phyloP scores from a whole-genome alignment of 2,888 invertebrate species.

The Drosophila borealis region DNA sequence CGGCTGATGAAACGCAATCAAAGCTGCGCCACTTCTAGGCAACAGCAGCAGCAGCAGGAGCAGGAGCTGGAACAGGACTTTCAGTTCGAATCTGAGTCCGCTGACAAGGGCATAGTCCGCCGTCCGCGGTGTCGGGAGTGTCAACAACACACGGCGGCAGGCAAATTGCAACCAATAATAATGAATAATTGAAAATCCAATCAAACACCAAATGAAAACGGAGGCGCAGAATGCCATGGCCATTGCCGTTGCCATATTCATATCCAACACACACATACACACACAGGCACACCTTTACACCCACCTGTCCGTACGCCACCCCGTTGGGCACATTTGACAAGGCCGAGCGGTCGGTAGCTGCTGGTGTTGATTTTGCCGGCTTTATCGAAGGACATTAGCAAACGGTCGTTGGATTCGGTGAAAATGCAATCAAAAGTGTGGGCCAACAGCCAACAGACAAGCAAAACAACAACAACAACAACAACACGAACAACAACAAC shows the following conservation, averaged over 20 bases:
- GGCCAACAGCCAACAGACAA: conserved; percentile 50
- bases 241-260: conserved; percentile 34
- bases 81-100: conserved; percentile 2
- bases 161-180: conserved; percentile 84
- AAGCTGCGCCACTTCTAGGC: conserved; percentile 56
- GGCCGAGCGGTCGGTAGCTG: conserved; percentile 39
- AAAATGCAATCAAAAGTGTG: conserved; percentile 80
- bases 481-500: conserved; percentile 15
- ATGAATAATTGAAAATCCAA: conserved; percentile 85
- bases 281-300: neutral
- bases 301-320: conserved; percentile 2
- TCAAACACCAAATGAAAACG: conserved; percentile 84
- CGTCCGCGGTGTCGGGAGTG: conserved; percentile 8
- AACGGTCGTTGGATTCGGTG: conserved; percentile 69
- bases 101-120: neutral
- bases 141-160: conserved; percentile 45
- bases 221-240: conserved; percentile 51
- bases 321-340: conserved; percentile 47
- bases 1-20: conserved; percentile 68
- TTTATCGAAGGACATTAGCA: conserved; percentile 80
- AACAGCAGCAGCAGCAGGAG: neutral
- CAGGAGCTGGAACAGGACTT: conserved; percentile 3
- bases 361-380: conserved; percentile 77
- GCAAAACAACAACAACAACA: conserved; percentile 31
- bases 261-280: conserved; percentile 26